Evolutionary conservation across 2,888 invertebrate species (phyloP).

Genomic region (Xestoiulus laeticollis): DNA sequence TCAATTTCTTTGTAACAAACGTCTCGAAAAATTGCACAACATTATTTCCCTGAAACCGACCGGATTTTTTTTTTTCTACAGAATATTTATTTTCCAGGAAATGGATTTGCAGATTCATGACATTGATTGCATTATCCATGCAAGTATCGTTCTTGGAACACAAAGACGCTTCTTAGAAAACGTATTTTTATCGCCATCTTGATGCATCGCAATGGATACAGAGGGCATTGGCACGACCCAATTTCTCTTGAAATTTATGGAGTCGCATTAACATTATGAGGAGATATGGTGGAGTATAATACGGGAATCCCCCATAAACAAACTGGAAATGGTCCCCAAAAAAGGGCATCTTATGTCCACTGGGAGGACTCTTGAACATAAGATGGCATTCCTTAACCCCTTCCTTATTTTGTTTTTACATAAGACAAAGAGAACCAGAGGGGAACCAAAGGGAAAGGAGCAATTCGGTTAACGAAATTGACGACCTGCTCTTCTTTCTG

Average conservation of each 20-base stretch:
- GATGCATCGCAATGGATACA: not conserved
- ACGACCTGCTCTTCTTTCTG: not conserved
- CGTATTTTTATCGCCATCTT: not conserved
- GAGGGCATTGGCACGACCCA: constrained; percentile 37
- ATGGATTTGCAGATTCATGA: not conserved
- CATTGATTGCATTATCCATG: not conserved
- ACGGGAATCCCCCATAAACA: not conserved
- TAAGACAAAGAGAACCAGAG: not conserved
- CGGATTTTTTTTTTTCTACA: not conserved
- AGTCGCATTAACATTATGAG: not conserved
- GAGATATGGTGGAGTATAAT: not conserved
- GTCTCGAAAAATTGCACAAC: not conserved
- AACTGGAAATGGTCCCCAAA: not conserved
- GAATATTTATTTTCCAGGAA: not conserved
- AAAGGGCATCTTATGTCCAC: not conserved
- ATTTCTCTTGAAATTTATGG: not conserved
- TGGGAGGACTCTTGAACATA: not conserved
- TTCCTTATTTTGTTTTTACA: not conserved
- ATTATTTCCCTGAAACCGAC: not conserved
- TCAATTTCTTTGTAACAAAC: not conserved
- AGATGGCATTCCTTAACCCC: not conserved
- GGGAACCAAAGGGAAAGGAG: not conserved
- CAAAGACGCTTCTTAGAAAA: not conserved
- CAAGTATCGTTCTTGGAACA: not conserved
- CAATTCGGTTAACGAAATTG: not conserved